Evolutionary conservation across 2,113 vertebrate genomes (phyloP).

Genomic region (Gnathonemus longibarbis): DNA sequence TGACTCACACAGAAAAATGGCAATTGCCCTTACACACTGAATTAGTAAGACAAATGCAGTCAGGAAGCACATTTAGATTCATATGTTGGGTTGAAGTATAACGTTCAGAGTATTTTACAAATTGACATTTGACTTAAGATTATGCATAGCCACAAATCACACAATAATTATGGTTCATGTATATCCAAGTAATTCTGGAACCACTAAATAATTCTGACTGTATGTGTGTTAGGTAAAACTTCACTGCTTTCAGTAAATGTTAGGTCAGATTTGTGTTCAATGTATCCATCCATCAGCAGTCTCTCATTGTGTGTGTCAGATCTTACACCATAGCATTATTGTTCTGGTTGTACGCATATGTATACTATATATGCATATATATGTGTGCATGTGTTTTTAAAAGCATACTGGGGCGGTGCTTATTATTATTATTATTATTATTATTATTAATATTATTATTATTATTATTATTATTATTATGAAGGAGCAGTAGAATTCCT

Average conservation of each 20-base stretch:
- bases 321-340: neutral
- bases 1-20: neutral
- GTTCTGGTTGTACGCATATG: neutral
- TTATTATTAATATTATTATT: neutral
- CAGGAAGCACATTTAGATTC: neutral
- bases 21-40: neutral
- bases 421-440: too few relatives aligned
- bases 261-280: neutral
- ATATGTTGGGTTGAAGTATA: neutral
- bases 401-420: neutral
- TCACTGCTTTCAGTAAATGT: neutral
- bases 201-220: neutral
- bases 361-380: neutral
- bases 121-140: neutral
- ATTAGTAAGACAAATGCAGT: neutral
- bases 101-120: neutral
- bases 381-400: neutral
- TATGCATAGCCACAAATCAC: neutral
- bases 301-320: neutral
- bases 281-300: neutral
- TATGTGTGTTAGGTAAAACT: neutral
- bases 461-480: neutral
- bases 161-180: neutral
- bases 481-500: neutral
- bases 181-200: neutral